Percentiles rank a stretch among this genome's conserved stretches.
Evolutionary conservation across 64 coral and sea anemone species (phyloP).

Genomic region (Catalaphyllia jardinei): DNA sequence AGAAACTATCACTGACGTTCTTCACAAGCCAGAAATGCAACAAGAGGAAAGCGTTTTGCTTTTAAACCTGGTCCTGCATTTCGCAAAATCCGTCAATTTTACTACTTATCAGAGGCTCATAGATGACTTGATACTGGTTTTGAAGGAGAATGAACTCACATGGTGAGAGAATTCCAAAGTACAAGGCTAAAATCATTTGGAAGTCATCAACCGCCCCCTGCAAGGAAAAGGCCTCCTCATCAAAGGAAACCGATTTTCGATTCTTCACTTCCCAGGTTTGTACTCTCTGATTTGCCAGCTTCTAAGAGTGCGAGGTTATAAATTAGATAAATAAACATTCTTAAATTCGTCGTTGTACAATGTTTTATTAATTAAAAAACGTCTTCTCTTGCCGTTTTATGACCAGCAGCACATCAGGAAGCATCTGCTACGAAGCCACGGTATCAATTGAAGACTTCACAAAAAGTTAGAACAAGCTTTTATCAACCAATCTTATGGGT

Average conservation of each 20-base stretch:
- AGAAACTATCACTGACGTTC: conserved; percentile 3
- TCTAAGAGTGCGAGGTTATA: no score
- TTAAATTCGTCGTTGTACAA: no score
- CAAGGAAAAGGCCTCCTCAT: conserved; percentile 41
- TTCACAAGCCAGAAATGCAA: neutral
- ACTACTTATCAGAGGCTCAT: conserved; percentile 69
- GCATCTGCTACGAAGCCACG: no score
- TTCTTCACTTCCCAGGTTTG: conserved; percentile 79
- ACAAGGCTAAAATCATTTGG: conserved; percentile 78
- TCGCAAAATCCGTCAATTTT: conserved; percentile 47
- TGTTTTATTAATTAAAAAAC: no score
- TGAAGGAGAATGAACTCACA: conserved; percentile 6
- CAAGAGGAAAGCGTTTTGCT: conserved; percentile 36
- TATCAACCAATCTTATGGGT: no score
- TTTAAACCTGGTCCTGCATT: conserved; percentile 74
- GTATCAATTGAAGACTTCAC: no score
- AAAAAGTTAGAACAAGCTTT: no score
- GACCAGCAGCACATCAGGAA: no score
- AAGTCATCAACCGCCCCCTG: conserved; percentile 64
- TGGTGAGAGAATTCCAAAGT: conserved; percentile 13
- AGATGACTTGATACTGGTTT: conserved; percentile 36
- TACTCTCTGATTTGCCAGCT: neutral
- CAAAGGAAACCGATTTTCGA: conserved; percentile 56
- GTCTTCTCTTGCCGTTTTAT: no score
- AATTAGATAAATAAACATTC: no score